These are phyloP conservation scores for Calameuta filiformis DNA, from an alignment of 2,888 invertebrate species.

Conservation along the genomic window DNA sequence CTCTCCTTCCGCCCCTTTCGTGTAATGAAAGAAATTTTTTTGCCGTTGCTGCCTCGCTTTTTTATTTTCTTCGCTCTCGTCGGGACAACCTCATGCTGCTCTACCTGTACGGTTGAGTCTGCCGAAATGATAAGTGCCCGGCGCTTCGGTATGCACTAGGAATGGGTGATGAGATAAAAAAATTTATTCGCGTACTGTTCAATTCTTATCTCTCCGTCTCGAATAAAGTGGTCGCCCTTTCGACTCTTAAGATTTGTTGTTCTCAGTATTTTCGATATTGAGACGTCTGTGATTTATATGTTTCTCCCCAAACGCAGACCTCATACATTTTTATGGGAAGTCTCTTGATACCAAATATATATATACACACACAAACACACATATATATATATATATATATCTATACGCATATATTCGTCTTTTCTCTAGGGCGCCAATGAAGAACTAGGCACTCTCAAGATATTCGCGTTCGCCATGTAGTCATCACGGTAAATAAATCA, in stretches of 20 bases:
- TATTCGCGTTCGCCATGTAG: neutral
- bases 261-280: neutral
- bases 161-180: neutral
- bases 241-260: neutral
- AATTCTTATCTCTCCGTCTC: neutral
- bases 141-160: neutral
- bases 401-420: neutral
- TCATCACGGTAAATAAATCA: constrained; percentile 4
- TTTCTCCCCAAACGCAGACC: neutral
- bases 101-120: neutral
- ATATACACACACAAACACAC: too few relatives aligned
- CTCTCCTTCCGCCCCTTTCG: neutral
- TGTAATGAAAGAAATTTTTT: neutral
- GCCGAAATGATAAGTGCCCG: neutral
- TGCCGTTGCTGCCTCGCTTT: neutral
- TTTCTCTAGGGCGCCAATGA: neutral
- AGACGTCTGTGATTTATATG: neutral
- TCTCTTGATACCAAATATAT: neutral
- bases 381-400: neutral
- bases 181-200: neutral
- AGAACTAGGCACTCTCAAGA: neutral
- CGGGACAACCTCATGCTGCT: neutral
- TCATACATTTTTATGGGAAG: neutral
- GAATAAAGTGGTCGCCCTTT: neutral
- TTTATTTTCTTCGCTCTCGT: neutral